These are phyloP conservation scores for Drosophila greeni DNA, from an alignment of 2,888 invertebrate species.

Conservation along the genomic window DNA sequence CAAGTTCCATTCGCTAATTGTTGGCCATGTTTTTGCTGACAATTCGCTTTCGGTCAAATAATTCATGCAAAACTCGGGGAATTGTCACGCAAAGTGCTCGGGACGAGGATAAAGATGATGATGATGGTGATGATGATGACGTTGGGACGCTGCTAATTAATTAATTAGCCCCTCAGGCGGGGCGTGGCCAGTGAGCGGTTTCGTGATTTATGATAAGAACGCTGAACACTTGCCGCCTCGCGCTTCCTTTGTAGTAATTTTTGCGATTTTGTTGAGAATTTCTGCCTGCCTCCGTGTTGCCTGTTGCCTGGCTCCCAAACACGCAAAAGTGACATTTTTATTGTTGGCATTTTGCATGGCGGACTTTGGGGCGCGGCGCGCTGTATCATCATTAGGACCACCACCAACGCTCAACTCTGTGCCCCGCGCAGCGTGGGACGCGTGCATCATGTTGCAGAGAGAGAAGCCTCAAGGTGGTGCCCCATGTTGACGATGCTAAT, in stretches of 20 bases:
- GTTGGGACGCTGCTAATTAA: conserved; percentile 58
- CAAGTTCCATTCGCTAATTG: conserved; percentile 57
- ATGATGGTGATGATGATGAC: conserved; percentile 24
- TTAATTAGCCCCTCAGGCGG: conserved; percentile 48
- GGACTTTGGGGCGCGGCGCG: neutral
- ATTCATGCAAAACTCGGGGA: conserved; percentile 40
- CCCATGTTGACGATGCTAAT: conserved; percentile 46
- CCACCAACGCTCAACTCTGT: conserved; percentile 28
- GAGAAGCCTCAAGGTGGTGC: conserved; percentile 27
- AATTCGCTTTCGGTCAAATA: conserved; percentile 50
- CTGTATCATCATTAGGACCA: conserved; percentile 44
- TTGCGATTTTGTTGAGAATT: conserved; percentile 33
- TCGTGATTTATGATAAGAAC: conserved; percentile 56
- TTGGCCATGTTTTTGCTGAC: conserved; percentile 62
- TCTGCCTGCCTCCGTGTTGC: conserved; percentile 1
- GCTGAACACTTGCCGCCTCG: conserved; percentile 15
- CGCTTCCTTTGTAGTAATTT: conserved; percentile 25
- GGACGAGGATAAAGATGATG: neutral
- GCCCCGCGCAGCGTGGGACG: conserved; percentile 35
- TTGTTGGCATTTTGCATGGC: conserved; percentile 46
- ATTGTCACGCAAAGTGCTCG: conserved; percentile 55
- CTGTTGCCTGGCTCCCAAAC: conserved; percentile 12
- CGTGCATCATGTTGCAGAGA: conserved; percentile 43
- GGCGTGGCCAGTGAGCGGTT: conserved; percentile 42
- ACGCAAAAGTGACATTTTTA: conserved; percentile 63